Conservation (phyloP, 2,797 vertebrate species). For the Trematomus bernacchii region DNA sequence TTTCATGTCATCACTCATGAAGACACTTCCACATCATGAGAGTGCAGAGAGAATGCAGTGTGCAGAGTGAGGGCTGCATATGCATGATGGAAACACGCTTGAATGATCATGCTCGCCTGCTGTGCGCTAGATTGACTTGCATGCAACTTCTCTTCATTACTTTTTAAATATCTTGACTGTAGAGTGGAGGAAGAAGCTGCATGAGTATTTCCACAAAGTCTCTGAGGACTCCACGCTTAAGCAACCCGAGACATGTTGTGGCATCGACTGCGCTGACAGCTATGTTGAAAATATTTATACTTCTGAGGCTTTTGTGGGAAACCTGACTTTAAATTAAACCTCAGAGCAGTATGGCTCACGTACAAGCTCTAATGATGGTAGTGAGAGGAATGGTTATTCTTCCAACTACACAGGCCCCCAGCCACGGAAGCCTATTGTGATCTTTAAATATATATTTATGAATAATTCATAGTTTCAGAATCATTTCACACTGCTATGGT, state of each 20-base stretch:
- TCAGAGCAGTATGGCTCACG: conserved; percentile 25
- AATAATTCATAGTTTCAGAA: conserved; percentile 63
- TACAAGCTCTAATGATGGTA: conserved; percentile 16
- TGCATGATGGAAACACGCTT: conserved; percentile 22
- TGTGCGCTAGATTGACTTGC: conserved; percentile 28
- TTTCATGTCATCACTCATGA: conserved; percentile 6
- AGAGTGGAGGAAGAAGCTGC: conserved; percentile 16
- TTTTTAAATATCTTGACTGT: conserved; percentile 49
- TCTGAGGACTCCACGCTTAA: conserved; percentile 20
- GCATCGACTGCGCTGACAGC: conserved; percentile 3
- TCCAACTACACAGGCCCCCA: conserved; percentile 6
- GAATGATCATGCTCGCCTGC: conserved; percentile 24
- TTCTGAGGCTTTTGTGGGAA: conserved; percentile 16
- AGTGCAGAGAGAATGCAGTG: conserved; percentile 4
- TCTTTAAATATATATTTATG: conserved; percentile 43
- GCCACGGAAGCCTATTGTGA: conserved; percentile 44
- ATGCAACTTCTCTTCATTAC: conserved; percentile 54
- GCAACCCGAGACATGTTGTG: not conserved
- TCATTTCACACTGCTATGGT: conserved; percentile 45
- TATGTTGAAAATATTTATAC: conserved; percentile 30
- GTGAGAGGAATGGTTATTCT: conserved; percentile 18
- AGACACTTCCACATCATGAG: conserved; percentile 17
- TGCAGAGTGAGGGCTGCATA: conserved; percentile 12
- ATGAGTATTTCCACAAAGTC: conserved; percentile 6
- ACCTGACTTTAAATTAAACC: conserved; percentile 26